Percentiles rank a stretch among this genome's conserved stretches.
These are phyloP conservation scores for Sminthurides aquaticus DNA, from an alignment of 2,888 invertebrate species.

Conservation along the genomic window DNA sequence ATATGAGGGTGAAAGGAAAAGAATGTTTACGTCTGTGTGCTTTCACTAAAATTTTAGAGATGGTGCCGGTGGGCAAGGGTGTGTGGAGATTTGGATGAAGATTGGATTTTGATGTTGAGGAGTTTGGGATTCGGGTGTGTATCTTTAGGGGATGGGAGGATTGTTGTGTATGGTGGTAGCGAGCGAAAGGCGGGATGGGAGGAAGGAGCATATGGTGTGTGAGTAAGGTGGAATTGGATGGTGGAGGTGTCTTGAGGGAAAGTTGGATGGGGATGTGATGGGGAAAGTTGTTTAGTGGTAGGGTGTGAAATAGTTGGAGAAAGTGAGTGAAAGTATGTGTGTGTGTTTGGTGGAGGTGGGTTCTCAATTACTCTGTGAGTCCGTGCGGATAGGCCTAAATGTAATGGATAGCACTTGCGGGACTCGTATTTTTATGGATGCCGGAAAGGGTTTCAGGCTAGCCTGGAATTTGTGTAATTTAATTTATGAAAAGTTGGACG, in stretches of 20 bases:
- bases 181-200: too few relatives aligned
- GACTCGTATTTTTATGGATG: conserved; percentile 27
- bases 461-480: conserved; percentile 27
- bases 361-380: conserved; percentile 15
- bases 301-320: background rate
- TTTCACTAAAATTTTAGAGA: too few relatives aligned
- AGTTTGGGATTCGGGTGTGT: too few relatives aligned
- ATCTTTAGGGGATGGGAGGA: too few relatives aligned
- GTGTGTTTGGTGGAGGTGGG: background rate
- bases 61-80: too few relatives aligned
- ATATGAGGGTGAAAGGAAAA: too few relatives aligned
- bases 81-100: too few relatives aligned
- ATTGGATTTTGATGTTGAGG: too few relatives aligned
- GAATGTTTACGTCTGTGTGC: too few relatives aligned
- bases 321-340: background rate
- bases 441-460: conserved; percentile 20
- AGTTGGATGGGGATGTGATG: background rate
- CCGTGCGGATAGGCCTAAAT: conserved; percentile 22
- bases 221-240: background rate
- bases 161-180: too few relatives aligned
- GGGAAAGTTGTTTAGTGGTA: background rate
- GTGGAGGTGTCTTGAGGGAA: background rate
- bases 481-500: conserved; percentile 28
- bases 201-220: background rate
- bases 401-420: conserved; percentile 25